Evolutionary conservation across 2,888 invertebrate species (phyloP).

Genomic region (Eupelmus urozonus): DNA sequence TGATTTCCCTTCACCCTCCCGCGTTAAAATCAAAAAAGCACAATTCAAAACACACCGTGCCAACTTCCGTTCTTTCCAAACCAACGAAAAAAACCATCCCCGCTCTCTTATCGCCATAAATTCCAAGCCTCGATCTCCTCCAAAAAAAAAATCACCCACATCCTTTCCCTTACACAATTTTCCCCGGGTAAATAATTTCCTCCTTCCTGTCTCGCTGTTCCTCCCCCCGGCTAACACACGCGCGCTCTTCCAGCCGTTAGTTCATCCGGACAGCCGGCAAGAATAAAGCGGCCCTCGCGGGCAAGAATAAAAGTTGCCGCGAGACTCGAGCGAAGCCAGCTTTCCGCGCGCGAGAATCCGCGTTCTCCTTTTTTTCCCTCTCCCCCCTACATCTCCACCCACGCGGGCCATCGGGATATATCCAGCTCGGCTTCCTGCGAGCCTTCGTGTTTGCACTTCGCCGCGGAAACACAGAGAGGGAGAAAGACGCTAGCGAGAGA

Average conservation of each 20-base stretch:
- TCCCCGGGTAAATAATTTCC: constrained; percentile 9
- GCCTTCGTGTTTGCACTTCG: constrained; percentile 9
- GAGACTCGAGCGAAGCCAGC: constrained; percentile 49
- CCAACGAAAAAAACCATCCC: too few relatives aligned
- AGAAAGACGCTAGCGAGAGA: neutral
- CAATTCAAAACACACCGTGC: too few relatives aligned
- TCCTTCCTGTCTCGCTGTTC: neutral
- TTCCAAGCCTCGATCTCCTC: too few relatives aligned
- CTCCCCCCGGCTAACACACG: neutral
- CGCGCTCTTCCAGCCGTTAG: constrained; percentile 24
- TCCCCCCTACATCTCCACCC: neutral
- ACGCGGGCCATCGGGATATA: neutral
- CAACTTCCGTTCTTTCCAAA: too few relatives aligned
- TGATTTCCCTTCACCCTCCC: too few relatives aligned
- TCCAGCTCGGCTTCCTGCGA: neutral
- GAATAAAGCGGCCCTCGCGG: constrained; percentile 1
- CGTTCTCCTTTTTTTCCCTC: constrained; percentile 63
- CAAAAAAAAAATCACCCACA: too few relatives aligned
- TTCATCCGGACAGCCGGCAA: neutral
- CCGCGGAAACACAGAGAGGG: constrained; percentile 9
- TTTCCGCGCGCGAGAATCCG: constrained; percentile 64
- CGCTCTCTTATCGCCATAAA: too few relatives aligned
- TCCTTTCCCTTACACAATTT: neutral
- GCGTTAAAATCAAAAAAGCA: too few relatives aligned
- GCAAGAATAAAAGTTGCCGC: constrained; percentile 69